phyloP scores from a whole-genome alignment of 2,797 vertebrate species.

The Diplodus sargus region DNA sequence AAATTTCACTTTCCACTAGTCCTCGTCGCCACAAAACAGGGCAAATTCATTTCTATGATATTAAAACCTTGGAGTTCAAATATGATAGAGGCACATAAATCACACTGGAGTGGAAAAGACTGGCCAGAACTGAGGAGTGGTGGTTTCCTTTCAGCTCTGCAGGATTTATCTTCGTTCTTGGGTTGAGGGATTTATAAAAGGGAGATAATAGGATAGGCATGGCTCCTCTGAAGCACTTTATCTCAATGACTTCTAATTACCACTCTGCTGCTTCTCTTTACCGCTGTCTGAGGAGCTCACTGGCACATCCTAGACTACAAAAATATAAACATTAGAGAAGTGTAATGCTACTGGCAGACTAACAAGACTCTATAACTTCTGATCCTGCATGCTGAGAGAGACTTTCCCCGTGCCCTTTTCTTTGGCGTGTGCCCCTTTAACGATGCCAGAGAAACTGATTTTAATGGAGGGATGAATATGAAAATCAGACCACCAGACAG shows the following conservation, averaged over 20 bases:
- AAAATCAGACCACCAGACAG: conserved; percentile 49
- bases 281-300: conserved; percentile 13
- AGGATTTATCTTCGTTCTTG: conserved; percentile 47
- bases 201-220: conserved; percentile 43
- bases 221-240: conserved; percentile 47
- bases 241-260: conserved; percentile 45
- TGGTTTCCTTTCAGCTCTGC: conserved; percentile 40
- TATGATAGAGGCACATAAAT: conserved; percentile 59
- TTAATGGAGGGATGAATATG: conserved; percentile 46
- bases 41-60: conserved; percentile 63
- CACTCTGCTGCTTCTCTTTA: conserved; percentile 21
- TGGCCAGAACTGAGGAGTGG: conserved; percentile 21
- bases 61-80: conserved; percentile 59
- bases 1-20: conserved; percentile 61
- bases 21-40: conserved; percentile 44
- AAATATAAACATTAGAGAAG: conserved; percentile 53
- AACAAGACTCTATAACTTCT: conserved; percentile 44
- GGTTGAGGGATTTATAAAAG: conserved; percentile 49
- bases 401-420: conserved; percentile 33
- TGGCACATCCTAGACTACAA: conserved; percentile 40
- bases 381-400: conserved; percentile 31
- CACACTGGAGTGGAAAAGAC: conserved; percentile 50
- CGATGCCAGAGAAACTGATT: conserved; percentile 49
- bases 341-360: conserved; percentile 46
- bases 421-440: conserved; percentile 40